Evolutionary conservation across 2,888 invertebrate species (phyloP).

Genomic region (Mesodorylaimus sp.): DNA sequence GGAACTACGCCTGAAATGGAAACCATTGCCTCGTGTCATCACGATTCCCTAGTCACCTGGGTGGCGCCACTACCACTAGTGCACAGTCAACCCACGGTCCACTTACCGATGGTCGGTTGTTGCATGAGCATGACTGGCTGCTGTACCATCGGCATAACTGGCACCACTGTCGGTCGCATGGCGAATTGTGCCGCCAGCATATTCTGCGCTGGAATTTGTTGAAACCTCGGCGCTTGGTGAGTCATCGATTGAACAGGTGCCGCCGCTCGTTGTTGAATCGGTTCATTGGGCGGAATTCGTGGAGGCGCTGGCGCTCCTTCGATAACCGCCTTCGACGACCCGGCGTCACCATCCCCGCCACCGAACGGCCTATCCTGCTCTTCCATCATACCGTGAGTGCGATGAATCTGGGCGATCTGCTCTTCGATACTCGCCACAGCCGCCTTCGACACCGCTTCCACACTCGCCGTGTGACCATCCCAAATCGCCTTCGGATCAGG

Average conservation of each 20-base stretch:
- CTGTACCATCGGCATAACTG: slow-evolving; percentile 1
- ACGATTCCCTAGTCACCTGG: no score
- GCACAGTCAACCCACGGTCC: background rate
- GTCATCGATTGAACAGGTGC: no score
- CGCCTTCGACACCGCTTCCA: slow-evolving; percentile 80
- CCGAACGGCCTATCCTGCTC: slow-evolving; percentile 93
- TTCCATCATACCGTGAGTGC: slow-evolving; percentile 74
- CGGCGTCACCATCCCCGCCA: no score
- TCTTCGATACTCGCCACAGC: slow-evolving; percentile 84
- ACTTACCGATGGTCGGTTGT: background rate
- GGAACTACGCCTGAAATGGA: background rate
- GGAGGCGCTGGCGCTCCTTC: no score
- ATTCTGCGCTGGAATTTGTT: no score
- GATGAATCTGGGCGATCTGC: slow-evolving; percentile 90
- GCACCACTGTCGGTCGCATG: slow-evolving; percentile 2
- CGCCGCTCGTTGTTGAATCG: no score
- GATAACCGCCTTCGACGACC: no score
- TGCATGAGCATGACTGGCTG: background rate
- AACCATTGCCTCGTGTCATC: no score
- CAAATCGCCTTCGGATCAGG: slow-evolving; percentile 50
- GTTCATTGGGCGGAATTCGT: no score
- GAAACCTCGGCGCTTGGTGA: no score
- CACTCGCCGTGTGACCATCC: slow-evolving; percentile 94
- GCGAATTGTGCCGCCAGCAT: background rate
- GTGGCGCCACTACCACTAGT: no score